Evolutionary conservation across 1,140 invertebrate species (phyloP).

Genomic region (Heliothis virescens): DNA sequence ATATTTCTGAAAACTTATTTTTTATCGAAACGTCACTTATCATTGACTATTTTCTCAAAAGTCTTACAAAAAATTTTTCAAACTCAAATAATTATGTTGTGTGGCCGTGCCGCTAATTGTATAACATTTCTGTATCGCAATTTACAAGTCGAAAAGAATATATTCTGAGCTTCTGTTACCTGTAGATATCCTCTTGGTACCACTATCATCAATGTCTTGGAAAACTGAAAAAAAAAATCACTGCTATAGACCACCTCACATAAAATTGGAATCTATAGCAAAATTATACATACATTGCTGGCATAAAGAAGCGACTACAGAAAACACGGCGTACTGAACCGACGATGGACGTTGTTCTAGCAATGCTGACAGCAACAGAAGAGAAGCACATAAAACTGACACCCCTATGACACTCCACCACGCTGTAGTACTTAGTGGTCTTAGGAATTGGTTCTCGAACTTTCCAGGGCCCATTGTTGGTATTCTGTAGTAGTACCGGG

Average conservation of each 20-base stretch:
- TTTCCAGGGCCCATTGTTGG: conserved; percentile 72
- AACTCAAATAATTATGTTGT: no score
- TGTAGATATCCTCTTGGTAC: conserved; percentile 53
- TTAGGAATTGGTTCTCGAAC: conserved; percentile 76
- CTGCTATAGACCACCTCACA: neutral
- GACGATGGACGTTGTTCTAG: conserved; percentile 60
- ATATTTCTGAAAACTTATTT: no score
- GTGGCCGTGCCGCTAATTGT: no score
- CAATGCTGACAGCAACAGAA: conserved; percentile 63
- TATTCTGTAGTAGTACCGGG: conserved; percentile 75
- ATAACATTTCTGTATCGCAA: no score
- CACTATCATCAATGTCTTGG: conserved; percentile 64
- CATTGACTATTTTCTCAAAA: no score
- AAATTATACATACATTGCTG: conserved; percentile 75
- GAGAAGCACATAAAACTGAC: conserved; percentile 56
- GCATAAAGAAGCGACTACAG: conserved; percentile 71
- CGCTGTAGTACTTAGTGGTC: conserved; percentile 60
- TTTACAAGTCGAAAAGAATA: no score
- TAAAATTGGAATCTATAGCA: no score
- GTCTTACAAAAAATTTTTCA: no score
- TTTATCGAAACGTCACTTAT: no score
- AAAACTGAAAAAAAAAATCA: conserved; percentile 64
- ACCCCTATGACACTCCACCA: conserved; percentile 67
- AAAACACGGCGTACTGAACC: conserved; percentile 68
- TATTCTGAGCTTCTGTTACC: no score